Base-by-base conservation (phyloP, 2,797 vertebrate genomes). In the Gymnopithys bicolor region DNA sequence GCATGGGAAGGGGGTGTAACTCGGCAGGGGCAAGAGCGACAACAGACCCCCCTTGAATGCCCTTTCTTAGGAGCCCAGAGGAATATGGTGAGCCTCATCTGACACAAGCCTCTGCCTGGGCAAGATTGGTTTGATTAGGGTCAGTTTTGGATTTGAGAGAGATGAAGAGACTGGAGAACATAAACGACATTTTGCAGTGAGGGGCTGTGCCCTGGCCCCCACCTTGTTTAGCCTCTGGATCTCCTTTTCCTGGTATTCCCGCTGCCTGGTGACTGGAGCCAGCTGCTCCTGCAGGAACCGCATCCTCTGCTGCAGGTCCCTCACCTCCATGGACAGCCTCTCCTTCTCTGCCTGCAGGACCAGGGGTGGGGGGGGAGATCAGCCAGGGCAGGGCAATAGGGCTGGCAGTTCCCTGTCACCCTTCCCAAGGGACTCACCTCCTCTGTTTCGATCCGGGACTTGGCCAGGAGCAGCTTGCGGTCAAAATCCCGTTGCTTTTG, bases 231-330 rank as follows among this genome's bases (percentile, higher is more conserved):
- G 98, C 55, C 99, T 98, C 87, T 99, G 98, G 96, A 99, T 99
- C 98, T 99, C 99, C 95, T 99, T 99, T 93, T 99, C 99, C 97
- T 99, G 99, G 97, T 99, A 99, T 51, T 99, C 99, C 25, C 99
- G 97, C 96, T 99, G 99, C 91, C 99, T 98, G 93, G 98, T 99
- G 89, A 99, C 98, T 0, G 99, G 99, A 46, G 98, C 97, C 96
- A 99, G 98, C 97, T 99, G 99, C 83, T 99, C 99, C 97, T 99
- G 99, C 86, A 99, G 98, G 95, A 98, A 98, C 69, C 98, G 98
- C 95, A 99, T 97, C 97, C 99, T 99, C 98, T 99, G 99, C 96
- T 98, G 99, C 92, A 99, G 97, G 92, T 99, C 99, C 35, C 98
- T 98, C 87, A 98, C 98, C 96, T 99, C 99, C 14, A 98, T 94